Base-by-base conservation (phyloP, 2,797 vertebrate species). In the Coilia nasus region DNA sequence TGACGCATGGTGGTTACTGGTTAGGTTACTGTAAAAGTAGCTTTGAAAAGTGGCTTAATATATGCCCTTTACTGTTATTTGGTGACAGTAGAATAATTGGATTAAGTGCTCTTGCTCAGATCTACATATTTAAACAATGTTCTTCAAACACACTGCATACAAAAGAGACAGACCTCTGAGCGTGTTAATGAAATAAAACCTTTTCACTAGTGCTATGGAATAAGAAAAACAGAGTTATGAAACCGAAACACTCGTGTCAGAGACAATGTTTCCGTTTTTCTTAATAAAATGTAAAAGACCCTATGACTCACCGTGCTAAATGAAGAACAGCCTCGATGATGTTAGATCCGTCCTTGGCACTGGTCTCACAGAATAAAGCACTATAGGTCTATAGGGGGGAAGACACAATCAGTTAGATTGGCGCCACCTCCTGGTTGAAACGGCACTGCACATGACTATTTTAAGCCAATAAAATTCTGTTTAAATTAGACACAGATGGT, bases 321-420 rank as follows among this genome's bases (percentile, higher is more conserved):
- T 99, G 98, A 88, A 99, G 97, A 90, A 98, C 97, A 4, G 98
- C 97, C 91, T 99, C 98, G 62, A 99, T 93, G 84, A 98, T 91
- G 87, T 99, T 99, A 62, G 96, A 97, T 11, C 98, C 97, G 0
- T 99, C 97, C 92, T 98, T 99, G 88, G 97, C 97, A 81, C 95
- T 93, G 50, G 94, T 92, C 90, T 97, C 92, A 87, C 91, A 95
- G 92, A 95, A 93, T 81, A 96, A 90, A 85, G 91, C 92, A 90
- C 91, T 90, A 90, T 97, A 92, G 60, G 92, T 93, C 89, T 96
- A 92, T 94, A 90, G 86, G 2, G 1, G 17, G 25, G 0, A 10
- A 44, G 31, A 17, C 15, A 78, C 71, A 78, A 10, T 9, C 17
- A 87, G 91, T 85, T 0, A 83, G 50, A 81, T 81, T 50, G 21